Percentiles rank a stretch among this genome's conserved stretches.
These are phyloP conservation scores for Sinocyclocheilus anshuiensis DNA, from an alignment of 2,113 vertebrate genomes.

Conservation along the genomic window DNA sequence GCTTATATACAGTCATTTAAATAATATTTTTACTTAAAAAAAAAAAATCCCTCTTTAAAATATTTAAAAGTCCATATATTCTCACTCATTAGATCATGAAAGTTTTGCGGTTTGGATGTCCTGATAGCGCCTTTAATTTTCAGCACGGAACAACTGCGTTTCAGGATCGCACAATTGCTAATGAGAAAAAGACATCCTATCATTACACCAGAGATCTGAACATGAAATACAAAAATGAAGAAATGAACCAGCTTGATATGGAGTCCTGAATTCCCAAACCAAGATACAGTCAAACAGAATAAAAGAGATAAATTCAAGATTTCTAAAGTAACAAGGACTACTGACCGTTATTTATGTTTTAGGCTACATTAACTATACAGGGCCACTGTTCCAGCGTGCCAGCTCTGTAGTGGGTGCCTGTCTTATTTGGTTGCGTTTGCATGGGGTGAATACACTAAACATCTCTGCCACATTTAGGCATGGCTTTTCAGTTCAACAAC, in stretches of 20 bases:
- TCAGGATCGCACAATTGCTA: not conserved
- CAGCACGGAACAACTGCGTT: not conserved
- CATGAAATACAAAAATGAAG: not conserved
- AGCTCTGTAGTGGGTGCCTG: not conserved
- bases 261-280: not conserved
- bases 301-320: not conserved
- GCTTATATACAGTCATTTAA: not conserved
- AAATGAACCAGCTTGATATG: not conserved
- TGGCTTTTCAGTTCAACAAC: not conserved
- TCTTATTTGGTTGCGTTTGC: too few relatives aligned
- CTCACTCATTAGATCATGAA: not conserved
- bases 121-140: not conserved
- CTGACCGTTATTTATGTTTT: not conserved
- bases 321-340: not conserved
- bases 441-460: too few relatives aligned
- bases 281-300: not conserved
- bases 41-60: not conserved
- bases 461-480: not conserved
- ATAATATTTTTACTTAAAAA: not conserved
- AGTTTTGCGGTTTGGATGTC: not conserved
- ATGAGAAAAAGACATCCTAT: not conserved
- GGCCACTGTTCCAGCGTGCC: not conserved
- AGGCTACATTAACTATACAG: not conserved
- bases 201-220: constrained; percentile 14
- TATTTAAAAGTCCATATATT: not conserved